Evolutionary conservation across 2,113 vertebrate genomes (phyloP).

Genomic region (Apteryx mantelli): DNA sequence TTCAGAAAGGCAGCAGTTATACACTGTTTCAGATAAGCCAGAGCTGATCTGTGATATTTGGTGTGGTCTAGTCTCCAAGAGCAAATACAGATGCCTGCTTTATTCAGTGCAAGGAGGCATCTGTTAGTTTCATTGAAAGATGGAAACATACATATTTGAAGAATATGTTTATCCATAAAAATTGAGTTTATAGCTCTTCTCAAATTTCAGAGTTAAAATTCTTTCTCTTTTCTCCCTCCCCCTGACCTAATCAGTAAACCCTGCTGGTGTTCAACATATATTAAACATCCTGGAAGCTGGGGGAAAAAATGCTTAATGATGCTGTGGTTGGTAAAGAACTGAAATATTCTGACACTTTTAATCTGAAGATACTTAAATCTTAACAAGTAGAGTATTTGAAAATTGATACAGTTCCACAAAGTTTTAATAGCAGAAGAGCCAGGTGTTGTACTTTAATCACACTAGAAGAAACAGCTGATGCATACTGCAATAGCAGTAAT

Average conservation of each 20-base stretch:
- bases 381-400: not conserved
- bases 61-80: not conserved
- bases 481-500: conserved; percentile 1
- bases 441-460: conserved; percentile 41
- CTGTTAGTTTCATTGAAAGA: not conserved
- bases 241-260: not conserved
- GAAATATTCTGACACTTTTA: not conserved
- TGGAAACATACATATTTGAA: not conserved
- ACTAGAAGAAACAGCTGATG: conserved; percentile 20
- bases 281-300: not conserved
- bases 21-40: not conserved
- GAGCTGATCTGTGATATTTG: not conserved
- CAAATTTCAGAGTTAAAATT: not conserved
- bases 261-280: not conserved
- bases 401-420: not conserved
- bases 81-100: not conserved
- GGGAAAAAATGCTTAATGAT: not conserved
- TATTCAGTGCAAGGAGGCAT: not conserved
- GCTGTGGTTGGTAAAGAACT: not conserved
- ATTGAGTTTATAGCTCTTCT: not conserved
- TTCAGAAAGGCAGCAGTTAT: not conserved
- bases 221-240: not conserved
- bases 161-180: not conserved
- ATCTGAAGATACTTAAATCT: not conserved
- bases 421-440: not conserved